Evolutionary conservation across 2,888 invertebrate species (phyloP), one percentile per base, ranked within the genome.

Genomic region (Trachelus troglodyta): DNA sequence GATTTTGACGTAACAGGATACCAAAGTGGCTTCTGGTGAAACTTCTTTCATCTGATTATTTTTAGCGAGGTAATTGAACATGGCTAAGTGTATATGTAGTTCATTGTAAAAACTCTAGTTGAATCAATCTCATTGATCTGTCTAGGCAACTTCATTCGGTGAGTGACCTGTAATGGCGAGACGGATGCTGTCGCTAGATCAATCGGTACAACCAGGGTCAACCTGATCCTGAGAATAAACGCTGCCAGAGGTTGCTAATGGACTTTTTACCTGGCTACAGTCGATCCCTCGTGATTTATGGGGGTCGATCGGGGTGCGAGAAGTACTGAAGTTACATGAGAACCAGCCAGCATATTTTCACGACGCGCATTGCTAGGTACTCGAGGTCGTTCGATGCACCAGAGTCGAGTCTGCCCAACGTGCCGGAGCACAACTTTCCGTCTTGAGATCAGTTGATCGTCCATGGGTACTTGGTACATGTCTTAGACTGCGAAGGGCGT

Each of bases 331-430:
- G 56, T 56, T 56, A 56, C 56, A 23, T 56, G 56, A 56, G 56
- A 56, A 56, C 56, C 56, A 56, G 56, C 56, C 56, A 56, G 56
- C 56, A 56, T 56, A 56, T 56, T 23, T 56, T 56, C 56, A 56
- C 75, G 15, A 23, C 75, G n/a, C 69, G 69, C 75, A 75, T 75
- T 75, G 69, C 34, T 69, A 73, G 69, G 73, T 76, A 75, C n/a
- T 71, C 82, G 82, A 83, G 83, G 83, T 30, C 83, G 82, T 83
- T 83, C 83, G 80, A 82, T 79, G 81, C 80, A 79, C 82, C 78
- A 56, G 23, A 56, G 56, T 23, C 56, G 56, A 23, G 9, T 56
- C 56, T 23, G 56, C 56, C 23, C 56, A 56, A 23, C 56, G 56
- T 56, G 56, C 23, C 56, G 56, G 56, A 56, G 56, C 23, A 23